Evolutionary conservation across 2,113 vertebrate genomes (phyloP), one percentile per base, ranked within the genome.

Genomic region (Ictalurus punctatus): DNA sequence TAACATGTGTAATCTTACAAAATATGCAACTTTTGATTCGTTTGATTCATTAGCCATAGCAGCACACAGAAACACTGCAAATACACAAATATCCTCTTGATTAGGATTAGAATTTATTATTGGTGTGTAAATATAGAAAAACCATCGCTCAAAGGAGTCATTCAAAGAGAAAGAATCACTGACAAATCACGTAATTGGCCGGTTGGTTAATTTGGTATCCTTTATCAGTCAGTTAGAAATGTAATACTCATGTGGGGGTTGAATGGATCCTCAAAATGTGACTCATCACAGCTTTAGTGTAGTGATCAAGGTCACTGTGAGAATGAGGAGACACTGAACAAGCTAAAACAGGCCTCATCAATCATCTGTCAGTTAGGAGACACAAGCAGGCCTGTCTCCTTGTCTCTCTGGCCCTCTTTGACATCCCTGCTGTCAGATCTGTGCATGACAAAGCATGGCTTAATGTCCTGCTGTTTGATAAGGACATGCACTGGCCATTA

Each of bases 381-480:
- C 82, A 65, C 34, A 63, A 27, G 82, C 19, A 84, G 82, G 59
- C 58, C 82, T 83, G 81, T 83, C 58, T 58, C 81, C 81, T 84
- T 84, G 58, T 84, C 59, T 65, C 59, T 63, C 69, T 86, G 74
- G 48, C 30, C 76, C 63, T 27, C 12, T 65, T 79, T 73, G 48
- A 89, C 83, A 78, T 80, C 76, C 3, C 6, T 82, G 34, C 84
- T 74, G 84, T 88, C 69, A 65, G 86, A 78, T 87, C 84, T 88
- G 19, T 58, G 65, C 67, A 89, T 73, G 83, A 83, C 61, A 79
- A 91, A 88, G 79, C 84, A 84, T 37, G 54, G 79, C 73, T 91
- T 91, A 88, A 91, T 91, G 90, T 91, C 88, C 85, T 84, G 86
- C 82, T 85, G 83, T 90, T 88, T 91, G 89, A 87, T 89, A 88